phyloP scores from a whole-genome alignment of 2,888 invertebrate species.

The Xylophagus ater region DNA sequence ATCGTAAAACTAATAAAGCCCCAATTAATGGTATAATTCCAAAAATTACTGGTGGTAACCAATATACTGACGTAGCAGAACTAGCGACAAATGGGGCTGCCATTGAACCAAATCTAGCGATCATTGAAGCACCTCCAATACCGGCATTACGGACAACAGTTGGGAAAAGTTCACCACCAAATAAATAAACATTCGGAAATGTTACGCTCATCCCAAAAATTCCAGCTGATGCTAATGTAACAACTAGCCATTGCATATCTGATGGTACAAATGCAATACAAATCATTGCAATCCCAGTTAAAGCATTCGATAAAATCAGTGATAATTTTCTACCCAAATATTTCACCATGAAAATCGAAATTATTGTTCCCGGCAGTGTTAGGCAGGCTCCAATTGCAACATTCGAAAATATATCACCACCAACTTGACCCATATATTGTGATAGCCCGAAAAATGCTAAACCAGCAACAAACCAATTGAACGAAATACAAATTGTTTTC shows the following conservation, averaged over 20 bases:
- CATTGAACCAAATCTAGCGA: constrained; percentile 73
- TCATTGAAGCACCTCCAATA: constrained; percentile 69
- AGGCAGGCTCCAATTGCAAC: constrained; percentile 63
- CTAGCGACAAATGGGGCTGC: constrained; percentile 66
- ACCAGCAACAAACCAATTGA: constrained; percentile 72
- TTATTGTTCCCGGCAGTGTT: constrained; percentile 49
- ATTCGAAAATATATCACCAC: constrained; percentile 66
- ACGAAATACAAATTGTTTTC: constrained; percentile 57
- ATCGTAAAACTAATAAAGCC: constrained; percentile 49
- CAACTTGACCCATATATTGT: constrained; percentile 67
- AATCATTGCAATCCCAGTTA: constrained; percentile 54
- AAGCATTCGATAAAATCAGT: constrained; percentile 51
- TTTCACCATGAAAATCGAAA: constrained; percentile 54
- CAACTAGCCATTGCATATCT: constrained; percentile 41
- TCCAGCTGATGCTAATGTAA: constrained; percentile 57
- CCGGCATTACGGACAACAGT: constrained; percentile 75
- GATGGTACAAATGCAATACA: constrained; percentile 46
- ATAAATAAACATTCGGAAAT: constrained; percentile 72
- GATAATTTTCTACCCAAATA: constrained; percentile 56
- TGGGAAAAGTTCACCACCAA: constrained; percentile 74
- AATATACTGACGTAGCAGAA: constrained; percentile 42
- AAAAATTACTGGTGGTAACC: constrained; percentile 58
- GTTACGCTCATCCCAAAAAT: constrained; percentile 67
- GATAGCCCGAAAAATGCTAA: constrained; percentile 77
- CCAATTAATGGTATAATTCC: constrained; percentile 56